Conservation (phyloP, 2,113 vertebrate species). For the Perccottus glenii region DNA sequence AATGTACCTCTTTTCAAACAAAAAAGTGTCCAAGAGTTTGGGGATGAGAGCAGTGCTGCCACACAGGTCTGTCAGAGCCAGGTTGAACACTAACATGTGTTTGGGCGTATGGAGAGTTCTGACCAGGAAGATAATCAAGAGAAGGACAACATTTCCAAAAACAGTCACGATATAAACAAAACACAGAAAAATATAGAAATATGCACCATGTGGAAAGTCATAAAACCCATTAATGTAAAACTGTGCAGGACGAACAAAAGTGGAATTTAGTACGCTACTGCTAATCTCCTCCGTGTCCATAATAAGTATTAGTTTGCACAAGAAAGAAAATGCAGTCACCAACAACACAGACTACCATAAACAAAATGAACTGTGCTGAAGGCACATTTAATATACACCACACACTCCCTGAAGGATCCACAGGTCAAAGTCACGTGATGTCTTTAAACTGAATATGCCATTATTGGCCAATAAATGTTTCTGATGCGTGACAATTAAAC, state of each 20-base stretch:
- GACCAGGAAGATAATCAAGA: constrained; percentile 47
- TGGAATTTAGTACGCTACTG: constrained; percentile 12
- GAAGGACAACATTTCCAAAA: constrained; percentile 54
- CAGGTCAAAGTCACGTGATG: no score
- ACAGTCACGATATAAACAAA: constrained; percentile 56
- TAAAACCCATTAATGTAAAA: constrained; percentile 55
- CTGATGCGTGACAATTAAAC: constrained; percentile 6
- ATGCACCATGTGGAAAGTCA: constrained; percentile 43
- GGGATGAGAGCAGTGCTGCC: constrained; percentile 66
- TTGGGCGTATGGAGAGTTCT: constrained; percentile 66
- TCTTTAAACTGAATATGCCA: no score
- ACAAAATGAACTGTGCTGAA: no score
- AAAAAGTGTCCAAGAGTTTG: constrained; percentile 61
- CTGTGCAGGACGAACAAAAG: constrained; percentile 38
- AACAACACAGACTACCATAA: no score
- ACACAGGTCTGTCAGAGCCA: constrained; percentile 67
- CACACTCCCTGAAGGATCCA: background rate
- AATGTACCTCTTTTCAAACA: constrained; percentile 56
- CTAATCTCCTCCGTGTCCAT: constrained; percentile 6
- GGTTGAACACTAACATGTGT: constrained; percentile 64
- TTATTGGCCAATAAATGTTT: no score
- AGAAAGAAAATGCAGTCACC: no score
- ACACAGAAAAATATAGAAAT: constrained; percentile 64
- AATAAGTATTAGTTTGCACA: no score
- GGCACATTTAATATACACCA: no score